Evolutionary conservation across 1,140 invertebrate genomes (phyloP).

Genomic region (Brachionus plicatilis): DNA sequence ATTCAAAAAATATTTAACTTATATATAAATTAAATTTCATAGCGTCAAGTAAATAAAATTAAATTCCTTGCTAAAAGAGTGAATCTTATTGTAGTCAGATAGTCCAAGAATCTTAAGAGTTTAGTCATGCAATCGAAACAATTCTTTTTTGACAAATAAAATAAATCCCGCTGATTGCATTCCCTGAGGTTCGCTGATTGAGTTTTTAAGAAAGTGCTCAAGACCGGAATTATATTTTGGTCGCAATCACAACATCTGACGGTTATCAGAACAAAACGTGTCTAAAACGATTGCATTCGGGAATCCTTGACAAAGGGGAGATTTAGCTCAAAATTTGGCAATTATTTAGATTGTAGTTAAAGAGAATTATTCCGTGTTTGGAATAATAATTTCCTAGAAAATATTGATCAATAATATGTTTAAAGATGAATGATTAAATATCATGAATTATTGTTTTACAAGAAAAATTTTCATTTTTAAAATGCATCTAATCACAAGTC

Average conservation of each 20-base stretch:
- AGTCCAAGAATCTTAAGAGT: not conserved
- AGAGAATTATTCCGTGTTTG: not conserved
- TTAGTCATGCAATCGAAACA: not conserved
- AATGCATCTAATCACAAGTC: not conserved
- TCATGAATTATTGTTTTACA: not conserved
- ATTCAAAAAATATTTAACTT: too few species aligned
- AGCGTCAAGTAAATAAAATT: too few species aligned
- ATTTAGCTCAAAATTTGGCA: not conserved
- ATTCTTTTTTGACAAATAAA: not conserved
- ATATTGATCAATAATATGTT: not conserved
- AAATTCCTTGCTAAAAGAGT: too few species aligned
- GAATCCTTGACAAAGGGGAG: not conserved
- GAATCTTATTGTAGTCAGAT: too few species aligned
- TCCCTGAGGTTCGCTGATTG: not conserved
- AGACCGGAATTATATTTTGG: not conserved
- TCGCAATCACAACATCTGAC: not conserved
- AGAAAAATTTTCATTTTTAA: not conserved
- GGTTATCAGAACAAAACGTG: not conserved
- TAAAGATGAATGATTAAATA: not conserved
- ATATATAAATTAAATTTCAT: too few species aligned
- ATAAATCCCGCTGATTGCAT: not conserved
- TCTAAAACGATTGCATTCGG: not conserved
- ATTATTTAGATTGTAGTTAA: not conserved
- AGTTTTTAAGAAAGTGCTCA: not conserved
- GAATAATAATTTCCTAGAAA: not conserved